A percentile compares a stretch with the other conserved stretches of the same genome.
Conservation (phyloP, 2,113 vertebrate species). For the Lagopus leucura region DNA sequence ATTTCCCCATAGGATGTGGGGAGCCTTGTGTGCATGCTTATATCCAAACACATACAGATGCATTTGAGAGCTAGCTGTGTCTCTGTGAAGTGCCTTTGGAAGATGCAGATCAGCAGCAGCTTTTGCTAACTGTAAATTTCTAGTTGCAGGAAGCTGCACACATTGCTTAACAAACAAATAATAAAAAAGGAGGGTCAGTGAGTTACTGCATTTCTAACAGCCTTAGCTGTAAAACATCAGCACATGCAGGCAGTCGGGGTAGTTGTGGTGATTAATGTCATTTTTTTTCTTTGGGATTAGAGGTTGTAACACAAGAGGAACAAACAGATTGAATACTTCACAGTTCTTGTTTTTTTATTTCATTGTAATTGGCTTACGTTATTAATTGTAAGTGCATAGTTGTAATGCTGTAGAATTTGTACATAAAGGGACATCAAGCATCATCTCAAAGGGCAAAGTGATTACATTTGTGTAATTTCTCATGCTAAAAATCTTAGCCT, state of each 20-base stretch:
- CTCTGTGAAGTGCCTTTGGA: neutral
- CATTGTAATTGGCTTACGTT: no score
- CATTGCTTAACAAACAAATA: neutral
- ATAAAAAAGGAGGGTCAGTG: no score
- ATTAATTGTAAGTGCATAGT: neutral
- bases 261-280: neutral
- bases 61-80: neutral
- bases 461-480: conserved; percentile 19
- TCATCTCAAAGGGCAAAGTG: conserved; percentile 26
- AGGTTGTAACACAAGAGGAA: neutral
- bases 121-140: neutral
- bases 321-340: neutral
- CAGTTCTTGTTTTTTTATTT: neutral
- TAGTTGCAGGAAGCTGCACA: neutral
- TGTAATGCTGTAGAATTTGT: conserved; percentile 25
- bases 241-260: neutral
- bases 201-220: neutral
- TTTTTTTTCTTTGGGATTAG: neutral
- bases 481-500: neutral
- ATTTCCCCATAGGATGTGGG: neutral
- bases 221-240: neutral
- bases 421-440: conserved; percentile 34
- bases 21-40: accelerated
- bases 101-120: neutral
- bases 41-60: neutral